Percentiles rank a stretch among this genome's conserved stretches.
phyloP scores from a whole-genome alignment of 2,113 vertebrate genomes.

The Phrynosoma platyrhinos region DNA sequence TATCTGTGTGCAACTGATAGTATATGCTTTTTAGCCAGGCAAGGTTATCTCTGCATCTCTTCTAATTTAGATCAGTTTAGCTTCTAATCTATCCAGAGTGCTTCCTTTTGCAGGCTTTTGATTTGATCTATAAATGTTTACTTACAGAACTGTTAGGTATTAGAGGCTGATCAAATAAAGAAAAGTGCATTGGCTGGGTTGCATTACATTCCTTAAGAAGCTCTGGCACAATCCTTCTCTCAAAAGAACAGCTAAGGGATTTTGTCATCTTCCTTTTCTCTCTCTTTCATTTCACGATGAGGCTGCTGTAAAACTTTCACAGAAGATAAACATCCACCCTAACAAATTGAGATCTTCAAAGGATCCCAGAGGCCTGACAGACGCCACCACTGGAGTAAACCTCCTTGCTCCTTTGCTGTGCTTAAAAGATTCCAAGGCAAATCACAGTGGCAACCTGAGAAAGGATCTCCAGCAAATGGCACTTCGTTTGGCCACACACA shows the following conservation, averaged over 20 bases:
- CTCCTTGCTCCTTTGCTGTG: not conserved
- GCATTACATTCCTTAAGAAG: slow-evolving; percentile 56
- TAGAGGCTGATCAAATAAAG: slow-evolving; percentile 78
- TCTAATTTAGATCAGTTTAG: slow-evolving; percentile 78
- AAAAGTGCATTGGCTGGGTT: slow-evolving; percentile 53
- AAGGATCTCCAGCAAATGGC: not conserved
- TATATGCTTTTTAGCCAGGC: slow-evolving; percentile 80
- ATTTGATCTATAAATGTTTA: slow-evolving; percentile 76
- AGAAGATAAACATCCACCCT: slow-evolving; percentile 76
- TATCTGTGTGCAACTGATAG: slow-evolving; percentile 79
- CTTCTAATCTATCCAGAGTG: slow-evolving; percentile 73
- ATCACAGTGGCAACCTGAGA: fast-evolving
- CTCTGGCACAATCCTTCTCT: slow-evolving; percentile 22
- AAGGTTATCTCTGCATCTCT: slow-evolving; percentile 84
- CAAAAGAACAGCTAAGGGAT: slow-evolving; percentile 50
- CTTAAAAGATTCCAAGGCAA: not conserved
- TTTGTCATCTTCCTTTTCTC: not conserved
- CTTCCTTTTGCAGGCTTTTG: slow-evolving; percentile 70
- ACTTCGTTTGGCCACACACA: not conserved
- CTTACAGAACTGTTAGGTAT: slow-evolving; percentile 77
- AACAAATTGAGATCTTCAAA: slow-evolving; percentile 75
- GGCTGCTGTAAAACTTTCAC: slow-evolving; percentile 72
- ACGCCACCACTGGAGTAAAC: slow-evolving; percentile 31
- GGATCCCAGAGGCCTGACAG: slow-evolving; percentile 55
- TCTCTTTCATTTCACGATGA: slow-evolving; percentile 43